A percentile compares a stretch with the other conserved stretches of the same genome.
These are phyloP conservation scores for Synergus japonicus DNA, from an alignment of 2,888 invertebrate genomes.

Conservation along the genomic window DNA sequence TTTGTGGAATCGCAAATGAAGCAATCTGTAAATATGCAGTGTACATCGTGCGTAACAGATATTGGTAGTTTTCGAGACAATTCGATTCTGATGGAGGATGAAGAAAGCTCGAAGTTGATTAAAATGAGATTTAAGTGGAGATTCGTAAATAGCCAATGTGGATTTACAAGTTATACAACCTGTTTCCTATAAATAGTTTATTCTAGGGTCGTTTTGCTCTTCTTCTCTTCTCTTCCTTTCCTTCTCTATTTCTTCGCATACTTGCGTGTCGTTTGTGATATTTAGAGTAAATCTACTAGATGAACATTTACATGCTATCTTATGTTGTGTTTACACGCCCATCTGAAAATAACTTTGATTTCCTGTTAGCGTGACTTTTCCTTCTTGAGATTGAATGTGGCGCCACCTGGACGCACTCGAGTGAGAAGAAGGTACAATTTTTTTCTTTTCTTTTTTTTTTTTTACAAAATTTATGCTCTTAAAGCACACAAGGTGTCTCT, in stretches of 20 bases:
- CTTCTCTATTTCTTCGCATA: conserved; percentile 1
- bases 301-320: neutral
- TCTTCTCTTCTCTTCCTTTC: neutral
- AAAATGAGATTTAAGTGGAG: conserved; percentile 5
- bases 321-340: conserved; percentile 1
- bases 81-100: neutral
- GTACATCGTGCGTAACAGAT: neutral
- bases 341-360: conserved; percentile 6
- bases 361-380: neutral
- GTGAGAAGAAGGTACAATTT: too few species aligned
- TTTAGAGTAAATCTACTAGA: neutral
- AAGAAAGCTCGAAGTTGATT: conserved; percentile 2
- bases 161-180: conserved; percentile 33
- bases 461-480: too few species aligned
- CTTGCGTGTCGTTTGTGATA: neutral
- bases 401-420: too few species aligned
- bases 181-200: conserved; percentile 37
- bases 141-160: conserved; percentile 21
- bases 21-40: neutral
- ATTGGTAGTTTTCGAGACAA: neutral
- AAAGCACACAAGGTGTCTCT: too few species aligned
- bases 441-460: too few species aligned
- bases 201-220: conserved; percentile 14
- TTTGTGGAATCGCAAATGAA: neutral
- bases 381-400: neutral